A percentile compares a stretch with the other conserved stretches of the same genome.
phyloP scores from a whole-genome alignment of 1,140 invertebrate species.

The Philaenus spumarius region DNA sequence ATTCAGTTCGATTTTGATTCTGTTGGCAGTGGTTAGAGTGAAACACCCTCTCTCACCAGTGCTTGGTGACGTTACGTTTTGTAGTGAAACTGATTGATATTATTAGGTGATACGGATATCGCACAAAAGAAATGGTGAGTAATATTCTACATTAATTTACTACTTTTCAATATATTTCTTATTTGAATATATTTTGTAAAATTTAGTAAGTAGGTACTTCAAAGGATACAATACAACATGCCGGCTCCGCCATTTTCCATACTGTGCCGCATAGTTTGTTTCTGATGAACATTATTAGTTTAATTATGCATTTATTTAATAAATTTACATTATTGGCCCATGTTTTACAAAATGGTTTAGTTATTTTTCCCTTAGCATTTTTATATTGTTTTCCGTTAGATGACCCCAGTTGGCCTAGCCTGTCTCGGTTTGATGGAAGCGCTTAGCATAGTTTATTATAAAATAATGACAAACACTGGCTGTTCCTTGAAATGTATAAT shows the following conservation, averaged over 20 bases:
- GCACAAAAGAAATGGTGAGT: slow-evolving; percentile 27
- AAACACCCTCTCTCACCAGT: slow-evolving; percentile 21
- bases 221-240: slow-evolving; percentile 17
- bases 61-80: slow-evolving; percentile 19
- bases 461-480: too few species aligned
- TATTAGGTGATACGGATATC: slow-evolving; percentile 22
- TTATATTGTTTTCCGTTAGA: too few species aligned
- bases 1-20: slow-evolving; percentile 9
- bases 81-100: slow-evolving; percentile 22
- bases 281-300: not conserved
- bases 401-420: too few species aligned
- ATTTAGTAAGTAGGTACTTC: not conserved
- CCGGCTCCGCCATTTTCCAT: slow-evolving; percentile 30
- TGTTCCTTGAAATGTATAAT: too few species aligned
- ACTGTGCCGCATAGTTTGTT: not conserved
- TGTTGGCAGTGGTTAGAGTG: slow-evolving; percentile 27
- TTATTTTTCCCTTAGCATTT: too few species aligned
- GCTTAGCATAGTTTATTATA: too few species aligned
- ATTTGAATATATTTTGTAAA: too few species aligned
- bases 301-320: too few species aligned
- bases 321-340: too few species aligned
- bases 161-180: not conserved
- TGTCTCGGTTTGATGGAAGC: too few species aligned
- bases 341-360: too few species aligned
- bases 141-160: not conserved